Evolutionary conservation across 1,140 invertebrate species (phyloP), one percentile per base, ranked within the genome.

Genomic region (Scaptodrosophila lebanonensis): DNA sequence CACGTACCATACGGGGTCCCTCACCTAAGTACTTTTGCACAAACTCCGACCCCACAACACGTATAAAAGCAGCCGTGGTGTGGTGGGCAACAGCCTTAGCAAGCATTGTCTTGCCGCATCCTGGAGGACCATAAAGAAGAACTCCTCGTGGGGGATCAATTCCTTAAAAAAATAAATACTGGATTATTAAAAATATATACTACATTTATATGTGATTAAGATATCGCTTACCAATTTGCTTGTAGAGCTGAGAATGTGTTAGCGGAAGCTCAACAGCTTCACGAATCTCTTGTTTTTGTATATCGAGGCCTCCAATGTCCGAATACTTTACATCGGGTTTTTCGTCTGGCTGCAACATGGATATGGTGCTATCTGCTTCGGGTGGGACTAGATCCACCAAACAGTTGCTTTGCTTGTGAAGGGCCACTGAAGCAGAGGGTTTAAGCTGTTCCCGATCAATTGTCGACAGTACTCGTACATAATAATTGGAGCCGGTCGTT

Each of bases 11-110:
- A 60, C 98, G 92, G 1, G 98, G 98, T 1, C 98, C 97, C 89
- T 99, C 98, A 18, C 98, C 98, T 29, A 99, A 89, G 86, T 99
- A 99, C 86, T 99, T 99, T 88, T 99, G 98, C 0, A 99, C 98
- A 89, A 99, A 99, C 89, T 99, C 98, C 0, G 98, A 99, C 2
- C 98, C 98, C 36, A 99, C 98, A 11, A 99, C 98, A 56, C 97
- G 91, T 70, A 99, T 99, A 86, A 99, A 99, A 1, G 97, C 94
- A 86, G 97, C 97, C 92, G 97, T 99, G 33, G 98, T 99, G 76
- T 95, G 94, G 88, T 98, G 96, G 32, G 98, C 98, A 17, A 99
- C 98, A 68, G 98, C 98, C 88, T 99, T 99, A 25, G 98, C 98
- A 64, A 99, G 89, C 98, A 99, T 99, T 52, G 98, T 99, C 88